A percentile compares a stretch with the other conserved stretches of the same genome.
These are phyloP conservation scores for Dendrolimus punctatus DNA, from an alignment of 1,140 invertebrate species.

Conservation along the genomic window DNA sequence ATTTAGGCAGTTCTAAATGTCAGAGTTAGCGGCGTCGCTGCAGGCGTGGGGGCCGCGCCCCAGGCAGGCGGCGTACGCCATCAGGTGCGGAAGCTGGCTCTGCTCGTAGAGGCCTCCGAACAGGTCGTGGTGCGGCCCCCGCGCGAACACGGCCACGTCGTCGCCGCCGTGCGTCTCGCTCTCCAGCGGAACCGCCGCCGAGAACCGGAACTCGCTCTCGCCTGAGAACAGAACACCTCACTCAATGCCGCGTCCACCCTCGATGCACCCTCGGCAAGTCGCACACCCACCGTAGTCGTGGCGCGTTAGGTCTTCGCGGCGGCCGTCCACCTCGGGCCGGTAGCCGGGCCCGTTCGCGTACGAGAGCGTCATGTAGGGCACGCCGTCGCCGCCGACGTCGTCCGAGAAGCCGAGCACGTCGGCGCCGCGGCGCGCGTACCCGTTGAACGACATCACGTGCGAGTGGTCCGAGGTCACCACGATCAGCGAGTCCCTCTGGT, in stretches of 20 bases:
- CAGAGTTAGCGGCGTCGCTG: slow-evolving; percentile 1
- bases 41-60: slow-evolving; percentile 32
- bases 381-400: slow-evolving; percentile 39
- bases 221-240: not conserved
- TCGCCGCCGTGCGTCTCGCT: slow-evolving; percentile 74
- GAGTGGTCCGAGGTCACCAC: slow-evolving; percentile 81
- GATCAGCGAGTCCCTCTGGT: slow-evolving; percentile 75
- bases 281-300: slow-evolving; percentile 60
- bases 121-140: slow-evolving; percentile 73
- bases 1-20: not conserved
- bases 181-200: slow-evolving; percentile 24
- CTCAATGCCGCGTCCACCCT: not conserved
- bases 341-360: slow-evolving; percentile 85
- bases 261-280: not conserved
- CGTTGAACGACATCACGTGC: slow-evolving; percentile 77
- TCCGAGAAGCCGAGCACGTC: slow-evolving; percentile 72
- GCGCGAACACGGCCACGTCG: slow-evolving; percentile 75
- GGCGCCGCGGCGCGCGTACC: slow-evolving; percentile 75
- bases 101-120: slow-evolving; percentile 76
- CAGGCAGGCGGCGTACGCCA: slow-evolving; percentile 71
- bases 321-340: slow-evolving; percentile 28
- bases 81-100: slow-evolving; percentile 74
- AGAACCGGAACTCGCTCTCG: slow-evolving; percentile 36
- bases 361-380: slow-evolving; percentile 80
- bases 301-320: slow-evolving; percentile 46